Conservation (phyloP, 2,888 invertebrate genomes). For the Drosophila rubida region DNA sequence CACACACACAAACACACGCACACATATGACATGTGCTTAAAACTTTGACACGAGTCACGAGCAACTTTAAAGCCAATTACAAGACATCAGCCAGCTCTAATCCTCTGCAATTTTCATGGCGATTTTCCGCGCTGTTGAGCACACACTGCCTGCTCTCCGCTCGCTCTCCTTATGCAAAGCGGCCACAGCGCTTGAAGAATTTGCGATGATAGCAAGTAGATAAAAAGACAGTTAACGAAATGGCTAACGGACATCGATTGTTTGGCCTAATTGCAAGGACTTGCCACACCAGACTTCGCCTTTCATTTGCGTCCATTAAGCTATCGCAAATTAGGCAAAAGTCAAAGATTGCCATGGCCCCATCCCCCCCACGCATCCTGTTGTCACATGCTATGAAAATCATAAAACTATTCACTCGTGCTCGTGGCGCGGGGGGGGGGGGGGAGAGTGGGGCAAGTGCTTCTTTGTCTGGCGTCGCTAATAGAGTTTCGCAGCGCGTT, state of each 20-base stretch:
- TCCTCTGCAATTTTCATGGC: slow-evolving; percentile 36
- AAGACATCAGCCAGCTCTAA: slow-evolving; percentile 41
- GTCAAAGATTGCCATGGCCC: slow-evolving; percentile 29
- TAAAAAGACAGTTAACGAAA: background rate
- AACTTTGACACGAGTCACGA: slow-evolving; percentile 46
- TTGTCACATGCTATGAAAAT: slow-evolving; percentile 75
- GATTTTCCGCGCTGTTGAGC: slow-evolving; percentile 45
- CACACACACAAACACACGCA: slow-evolving; percentile 22
- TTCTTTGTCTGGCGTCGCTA: slow-evolving; percentile 72
- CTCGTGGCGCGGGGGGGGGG: background rate
- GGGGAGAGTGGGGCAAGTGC: slow-evolving; percentile 4
- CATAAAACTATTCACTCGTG: slow-evolving; percentile 76
- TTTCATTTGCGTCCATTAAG: slow-evolving; percentile 72
- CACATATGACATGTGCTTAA: slow-evolving; percentile 52
- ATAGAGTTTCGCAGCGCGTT: slow-evolving; percentile 68
- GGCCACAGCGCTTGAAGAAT: background rate
- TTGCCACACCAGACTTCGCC: slow-evolving; percentile 46
- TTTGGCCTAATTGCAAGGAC: slow-evolving; percentile 58
- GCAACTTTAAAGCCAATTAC: slow-evolving; percentile 70
- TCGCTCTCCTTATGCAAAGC: slow-evolving; percentile 24
- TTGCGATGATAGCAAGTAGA: slow-evolving; percentile 31
- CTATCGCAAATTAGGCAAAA: slow-evolving; percentile 61
- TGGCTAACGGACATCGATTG: slow-evolving; percentile 48
- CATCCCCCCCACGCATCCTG: slow-evolving; percentile 47
- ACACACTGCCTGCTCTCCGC: background rate